phyloP scores from a whole-genome alignment of 2,797 vertebrate species.

The Pangasius macronema region DNA sequence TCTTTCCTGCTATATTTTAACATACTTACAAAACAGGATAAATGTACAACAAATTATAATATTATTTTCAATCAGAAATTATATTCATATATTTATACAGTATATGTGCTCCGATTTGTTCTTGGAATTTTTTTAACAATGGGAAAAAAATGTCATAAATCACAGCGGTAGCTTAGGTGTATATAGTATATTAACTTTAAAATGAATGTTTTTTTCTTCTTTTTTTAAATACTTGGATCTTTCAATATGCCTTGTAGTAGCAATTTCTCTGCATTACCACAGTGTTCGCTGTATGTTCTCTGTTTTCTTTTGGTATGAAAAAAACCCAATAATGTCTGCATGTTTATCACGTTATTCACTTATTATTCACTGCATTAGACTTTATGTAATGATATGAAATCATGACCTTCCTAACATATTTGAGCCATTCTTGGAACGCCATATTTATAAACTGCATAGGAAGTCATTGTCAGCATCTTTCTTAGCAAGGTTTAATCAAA shows the following conservation, averaged over 20 bases:
- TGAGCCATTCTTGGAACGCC: not conserved
- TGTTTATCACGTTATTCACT: not conserved
- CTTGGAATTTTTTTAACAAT: not conserved
- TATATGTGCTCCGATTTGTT: not conserved
- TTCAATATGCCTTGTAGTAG: not conserved
- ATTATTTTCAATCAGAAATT: not conserved
- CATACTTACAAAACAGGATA: not conserved
- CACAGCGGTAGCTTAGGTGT: not conserved
- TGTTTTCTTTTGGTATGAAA: not conserved
- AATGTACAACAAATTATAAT: not conserved
- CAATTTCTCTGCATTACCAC: not conserved
- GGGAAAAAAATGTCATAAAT: not conserved
- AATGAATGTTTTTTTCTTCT: not conserved
- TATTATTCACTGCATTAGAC: not conserved
- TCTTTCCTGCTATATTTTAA: not conserved
- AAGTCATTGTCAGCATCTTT: slow-evolving; percentile 39
- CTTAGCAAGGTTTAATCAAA: slow-evolving; percentile 23
- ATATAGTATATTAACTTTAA: not conserved
- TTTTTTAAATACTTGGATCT: not conserved
- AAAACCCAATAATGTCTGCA: not conserved
- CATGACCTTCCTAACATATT: not conserved
- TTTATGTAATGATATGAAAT: not conserved
- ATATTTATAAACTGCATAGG: not conserved
- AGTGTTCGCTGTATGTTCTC: not conserved
- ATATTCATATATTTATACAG: not conserved